Percentiles rank a stretch among this genome's conserved stretches.
Conservation (phyloP, 2,797 vertebrate genomes). For the Phrynocephalus forsythii region DNA sequence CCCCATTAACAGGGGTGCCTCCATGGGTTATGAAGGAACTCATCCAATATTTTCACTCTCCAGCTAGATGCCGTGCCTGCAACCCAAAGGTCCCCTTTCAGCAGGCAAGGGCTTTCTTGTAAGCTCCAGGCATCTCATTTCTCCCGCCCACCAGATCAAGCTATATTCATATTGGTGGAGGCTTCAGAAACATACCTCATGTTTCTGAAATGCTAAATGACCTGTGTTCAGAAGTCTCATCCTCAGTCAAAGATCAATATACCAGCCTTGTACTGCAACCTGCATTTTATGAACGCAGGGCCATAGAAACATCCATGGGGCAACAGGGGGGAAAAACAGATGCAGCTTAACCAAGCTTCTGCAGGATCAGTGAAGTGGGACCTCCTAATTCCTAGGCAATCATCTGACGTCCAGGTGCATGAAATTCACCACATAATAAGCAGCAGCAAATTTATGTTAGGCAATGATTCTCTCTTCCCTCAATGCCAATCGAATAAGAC, state of each 20-base stretch:
- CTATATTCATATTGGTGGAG: background rate
- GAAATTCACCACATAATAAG: conserved; percentile 57
- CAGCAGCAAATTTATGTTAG: conserved; percentile 63
- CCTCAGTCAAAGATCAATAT: background rate
- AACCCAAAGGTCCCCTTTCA: background rate
- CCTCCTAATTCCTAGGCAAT: conserved; percentile 31
- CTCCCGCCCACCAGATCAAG: background rate
- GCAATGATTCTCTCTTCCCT: conserved; percentile 63
- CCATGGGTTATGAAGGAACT: conserved; percentile 33
- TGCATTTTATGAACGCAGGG: conserved; percentile 47
- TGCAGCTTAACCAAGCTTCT: conserved; percentile 15
- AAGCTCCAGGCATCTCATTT: background rate
- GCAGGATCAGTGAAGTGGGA: conserved; percentile 46
- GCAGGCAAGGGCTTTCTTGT: background rate
- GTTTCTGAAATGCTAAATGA: background rate
- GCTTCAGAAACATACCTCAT: background rate
- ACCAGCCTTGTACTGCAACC: background rate
- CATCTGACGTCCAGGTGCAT: conserved; percentile 42
- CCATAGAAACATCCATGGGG: conserved; percentile 54
- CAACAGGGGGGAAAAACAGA: conserved; percentile 36
- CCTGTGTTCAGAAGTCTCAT: background rate
- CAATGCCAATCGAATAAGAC: conserved; percentile 66
- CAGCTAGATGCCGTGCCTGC: background rate
- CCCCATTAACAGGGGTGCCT: conserved; percentile 25
- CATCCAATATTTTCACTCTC: background rate